Evolutionary conservation across 1,140 invertebrate species (phyloP).

Genomic region (Coptotermes formosanus): DNA sequence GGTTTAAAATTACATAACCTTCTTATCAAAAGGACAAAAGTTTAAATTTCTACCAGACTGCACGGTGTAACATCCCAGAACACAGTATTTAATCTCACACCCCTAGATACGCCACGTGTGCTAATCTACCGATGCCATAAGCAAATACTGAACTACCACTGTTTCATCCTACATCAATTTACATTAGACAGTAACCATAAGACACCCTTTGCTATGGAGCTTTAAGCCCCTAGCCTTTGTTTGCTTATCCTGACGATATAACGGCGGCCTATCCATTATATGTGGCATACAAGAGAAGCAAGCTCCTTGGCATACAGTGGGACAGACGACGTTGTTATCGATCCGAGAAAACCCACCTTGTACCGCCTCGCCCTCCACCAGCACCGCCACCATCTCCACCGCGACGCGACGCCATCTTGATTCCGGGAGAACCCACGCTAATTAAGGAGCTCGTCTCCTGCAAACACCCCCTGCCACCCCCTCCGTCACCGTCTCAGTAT

Average conservation of each 20-base stretch:
- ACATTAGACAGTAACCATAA: not conserved
- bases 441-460: constrained; percentile 16
- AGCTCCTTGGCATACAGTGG: not conserved
- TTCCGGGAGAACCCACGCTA: constrained; percentile 2
- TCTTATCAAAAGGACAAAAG: no score
- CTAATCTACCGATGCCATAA: not conserved
- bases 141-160: not conserved
- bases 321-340: not conserved
- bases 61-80: no score
- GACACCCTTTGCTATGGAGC: not conserved
- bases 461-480: not conserved
- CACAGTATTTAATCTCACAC: no score
- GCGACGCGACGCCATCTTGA: constrained; percentile 7
- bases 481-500: not conserved
- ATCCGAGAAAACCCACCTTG: constrained; percentile 14
- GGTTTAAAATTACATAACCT: no score
- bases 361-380: not conserved
- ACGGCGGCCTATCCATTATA: not conserved
- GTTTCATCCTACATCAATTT: not conserved
- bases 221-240: not conserved
- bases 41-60: no score
- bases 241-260: not conserved
- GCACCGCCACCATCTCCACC: not conserved
- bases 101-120: no score
- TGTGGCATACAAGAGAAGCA: not conserved